A percentile compares a stretch with the other conserved stretches of the same genome.
Conservation (phyloP, 30 jellyfish, hydroid and myxozoan species). For the Aurelia aurita region DNA sequence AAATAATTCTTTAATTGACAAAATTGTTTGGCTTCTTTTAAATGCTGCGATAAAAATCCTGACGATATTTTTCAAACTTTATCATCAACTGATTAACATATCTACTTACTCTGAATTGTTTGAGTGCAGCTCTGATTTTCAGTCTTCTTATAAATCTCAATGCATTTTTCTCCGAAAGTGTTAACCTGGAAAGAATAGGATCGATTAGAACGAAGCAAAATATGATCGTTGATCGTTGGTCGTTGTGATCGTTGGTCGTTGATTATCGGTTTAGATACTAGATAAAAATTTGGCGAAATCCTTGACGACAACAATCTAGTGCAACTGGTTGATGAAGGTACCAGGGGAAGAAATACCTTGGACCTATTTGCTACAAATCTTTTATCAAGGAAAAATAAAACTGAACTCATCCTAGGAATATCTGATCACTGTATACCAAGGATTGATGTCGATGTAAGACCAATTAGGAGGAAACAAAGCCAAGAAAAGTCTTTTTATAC, state of each 20-base stretch:
- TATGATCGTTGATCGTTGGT: no score
- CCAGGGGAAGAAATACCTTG: conserved; percentile 11
- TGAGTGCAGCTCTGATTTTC: conserved; percentile 75
- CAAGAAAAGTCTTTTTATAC: background rate
- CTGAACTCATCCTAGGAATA: conserved; percentile 17
- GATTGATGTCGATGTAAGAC: conserved; percentile 18
- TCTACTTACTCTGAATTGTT: conserved; percentile 82
- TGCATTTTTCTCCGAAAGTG: conserved; percentile 88
- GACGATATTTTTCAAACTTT: no score
- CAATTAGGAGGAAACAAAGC: conserved; percentile 21
- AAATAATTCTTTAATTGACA: no score
- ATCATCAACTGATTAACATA: no score
- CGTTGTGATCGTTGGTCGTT: no score
- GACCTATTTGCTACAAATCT: conserved; percentile 1
- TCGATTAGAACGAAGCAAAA: no score
- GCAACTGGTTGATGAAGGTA: conserved; percentile 17
- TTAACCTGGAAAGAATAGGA: conserved; percentile 51
- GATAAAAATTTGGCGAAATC: background rate
- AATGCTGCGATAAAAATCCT: no score
- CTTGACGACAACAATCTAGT: background rate
- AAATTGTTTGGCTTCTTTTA: no score
- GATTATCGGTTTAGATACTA: no score
- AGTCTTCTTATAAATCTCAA: conserved; percentile 83
- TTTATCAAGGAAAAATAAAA: background rate
- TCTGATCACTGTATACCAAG: conserved; percentile 13